Conservation (phyloP, 1,140 invertebrate genomes). For the Neodiprion pinetum region DNA sequence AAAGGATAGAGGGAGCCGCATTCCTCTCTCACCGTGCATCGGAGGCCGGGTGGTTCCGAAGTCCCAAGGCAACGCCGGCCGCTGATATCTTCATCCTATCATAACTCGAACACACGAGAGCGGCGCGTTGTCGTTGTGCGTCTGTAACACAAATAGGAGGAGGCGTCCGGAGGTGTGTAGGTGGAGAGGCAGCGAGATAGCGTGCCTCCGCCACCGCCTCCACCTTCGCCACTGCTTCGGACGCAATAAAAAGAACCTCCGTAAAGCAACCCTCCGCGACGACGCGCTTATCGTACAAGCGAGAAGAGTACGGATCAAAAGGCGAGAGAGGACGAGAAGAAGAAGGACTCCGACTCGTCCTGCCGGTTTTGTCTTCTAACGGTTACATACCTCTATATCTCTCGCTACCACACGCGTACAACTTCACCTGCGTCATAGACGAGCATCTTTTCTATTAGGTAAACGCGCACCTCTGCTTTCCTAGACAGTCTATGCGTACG, state of each 20-base stretch:
- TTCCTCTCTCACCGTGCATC: conserved; percentile 40
- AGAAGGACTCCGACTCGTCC: background rate
- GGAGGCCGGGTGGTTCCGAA: too few relatives aligned
- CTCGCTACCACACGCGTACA: too few relatives aligned
- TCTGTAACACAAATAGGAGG: background rate
- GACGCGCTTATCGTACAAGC: background rate
- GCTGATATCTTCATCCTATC: conserved; percentile 4
- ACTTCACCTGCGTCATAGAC: background rate
- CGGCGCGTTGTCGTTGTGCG: background rate
- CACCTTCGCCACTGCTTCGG: background rate
- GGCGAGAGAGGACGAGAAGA: background rate
- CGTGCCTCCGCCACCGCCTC: background rate
- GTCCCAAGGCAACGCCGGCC: background rate
- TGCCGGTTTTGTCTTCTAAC: conserved; percentile 5
- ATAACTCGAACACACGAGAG: background rate
- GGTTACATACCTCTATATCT: background rate
- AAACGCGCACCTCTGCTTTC: too few relatives aligned
- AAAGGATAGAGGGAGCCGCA: conserved; percentile 26
- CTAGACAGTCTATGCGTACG: too few relatives aligned
- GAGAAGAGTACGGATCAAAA: background rate
- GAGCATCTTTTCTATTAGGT: too few relatives aligned
- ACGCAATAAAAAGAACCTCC: background rate
- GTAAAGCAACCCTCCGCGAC: background rate
- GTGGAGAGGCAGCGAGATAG: background rate
- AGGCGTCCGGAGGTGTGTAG: background rate